Conservation (phyloP, 2,888 invertebrate species). For the Eutolmus rufibarbis region DNA sequence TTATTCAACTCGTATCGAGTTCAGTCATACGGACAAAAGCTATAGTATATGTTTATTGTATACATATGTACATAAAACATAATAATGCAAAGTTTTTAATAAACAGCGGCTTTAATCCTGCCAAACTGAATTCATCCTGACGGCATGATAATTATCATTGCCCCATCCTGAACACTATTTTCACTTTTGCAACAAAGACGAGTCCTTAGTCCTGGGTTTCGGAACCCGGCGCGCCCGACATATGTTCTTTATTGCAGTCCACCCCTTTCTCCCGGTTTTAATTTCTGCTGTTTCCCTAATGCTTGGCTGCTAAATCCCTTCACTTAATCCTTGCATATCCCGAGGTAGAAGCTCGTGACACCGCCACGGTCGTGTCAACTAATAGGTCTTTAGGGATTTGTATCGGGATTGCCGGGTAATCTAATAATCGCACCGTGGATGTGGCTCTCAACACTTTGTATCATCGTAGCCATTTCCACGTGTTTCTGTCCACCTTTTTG, state of each 20-base stretch:
- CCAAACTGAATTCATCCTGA: neutral
- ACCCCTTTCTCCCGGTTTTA: conserved; percentile 19
- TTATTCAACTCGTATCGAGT: too few species aligned
- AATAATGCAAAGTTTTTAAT: neutral
- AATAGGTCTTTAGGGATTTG: conserved; percentile 43
- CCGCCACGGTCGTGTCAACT: conserved; percentile 19
- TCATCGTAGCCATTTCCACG: neutral
- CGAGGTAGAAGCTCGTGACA: neutral
- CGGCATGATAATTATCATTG: neutral
- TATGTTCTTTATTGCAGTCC: conserved; percentile 36
- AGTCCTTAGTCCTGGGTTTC: neutral
- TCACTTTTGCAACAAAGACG: neutral
- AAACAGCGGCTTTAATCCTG: neutral
- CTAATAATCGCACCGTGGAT: conserved; percentile 37
- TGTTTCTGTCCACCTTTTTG: neutral
- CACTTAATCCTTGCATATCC: conserved; percentile 32
- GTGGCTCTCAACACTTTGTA: conserved; percentile 31
- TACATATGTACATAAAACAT: neutral
- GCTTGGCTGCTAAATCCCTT: conserved; percentile 25
- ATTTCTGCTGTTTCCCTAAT: conserved; percentile 30
- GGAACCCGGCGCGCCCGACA: neutral
- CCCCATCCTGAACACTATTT: neutral
- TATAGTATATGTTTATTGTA: too few species aligned
- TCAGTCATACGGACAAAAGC: too few species aligned
- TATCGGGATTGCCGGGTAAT: conserved; percentile 30